phyloP scores from a whole-genome alignment of 2,888 invertebrate genomes.

The Prenolepis imparis region DNA sequence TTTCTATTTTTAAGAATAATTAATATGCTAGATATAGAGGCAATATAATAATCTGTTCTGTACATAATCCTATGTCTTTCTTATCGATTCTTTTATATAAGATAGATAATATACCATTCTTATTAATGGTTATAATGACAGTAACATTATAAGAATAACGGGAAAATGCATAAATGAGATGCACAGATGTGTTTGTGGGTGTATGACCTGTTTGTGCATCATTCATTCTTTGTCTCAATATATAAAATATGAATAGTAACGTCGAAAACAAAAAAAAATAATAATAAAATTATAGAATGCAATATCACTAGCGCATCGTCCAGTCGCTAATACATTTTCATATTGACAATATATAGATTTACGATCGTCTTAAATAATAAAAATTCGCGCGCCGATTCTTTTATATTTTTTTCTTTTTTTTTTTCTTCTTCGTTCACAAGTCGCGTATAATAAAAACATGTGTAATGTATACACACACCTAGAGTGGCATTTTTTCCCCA shows the following conservation, averaged over 20 bases:
- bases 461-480: slow-evolving; percentile 65
- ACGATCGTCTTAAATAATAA: slow-evolving; percentile 33
- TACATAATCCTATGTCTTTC: slow-evolving; percentile 85
- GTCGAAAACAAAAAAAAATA: slow-evolving; percentile 60
- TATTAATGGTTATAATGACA: slow-evolving; percentile 83
- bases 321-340: background rate
- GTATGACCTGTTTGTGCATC: slow-evolving; percentile 59
- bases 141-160: slow-evolving; percentile 84
- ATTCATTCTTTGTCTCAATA: slow-evolving; percentile 64
- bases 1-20: slow-evolving; percentile 77
- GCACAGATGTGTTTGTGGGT: slow-evolving; percentile 59
- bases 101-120: slow-evolving; percentile 82
- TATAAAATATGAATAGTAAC: slow-evolving; percentile 70
- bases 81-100: slow-evolving; percentile 80
- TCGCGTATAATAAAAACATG: slow-evolving; percentile 37
- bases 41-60: slow-evolving; percentile 83
- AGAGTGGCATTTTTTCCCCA: slow-evolving; percentile 75
- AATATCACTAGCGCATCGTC: slow-evolving; percentile 6
- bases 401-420: background rate
- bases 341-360: background rate
- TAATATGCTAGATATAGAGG: slow-evolving; percentile 77
- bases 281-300: slow-evolving; percentile 44
- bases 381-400: slow-evolving; percentile 26
- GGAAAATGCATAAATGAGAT: slow-evolving; percentile 82
- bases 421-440: background rate